A percentile compares a stretch with the other conserved stretches of the same genome.
phyloP scores from a whole-genome alignment of 2,113 vertebrate species.

The Willisornis vidua region DNA sequence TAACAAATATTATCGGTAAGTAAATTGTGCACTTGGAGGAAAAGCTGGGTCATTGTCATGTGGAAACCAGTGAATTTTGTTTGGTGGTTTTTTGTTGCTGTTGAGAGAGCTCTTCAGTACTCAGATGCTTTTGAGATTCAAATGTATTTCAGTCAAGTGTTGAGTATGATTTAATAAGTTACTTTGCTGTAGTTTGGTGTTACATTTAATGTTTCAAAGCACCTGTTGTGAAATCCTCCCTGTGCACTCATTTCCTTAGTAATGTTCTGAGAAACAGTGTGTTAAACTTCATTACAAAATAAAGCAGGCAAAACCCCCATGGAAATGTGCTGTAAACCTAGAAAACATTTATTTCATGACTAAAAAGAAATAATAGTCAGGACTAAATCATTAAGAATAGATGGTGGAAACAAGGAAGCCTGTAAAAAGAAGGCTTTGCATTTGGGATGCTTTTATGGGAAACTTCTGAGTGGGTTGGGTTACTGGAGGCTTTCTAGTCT shows the following conservation, averaged over 20 bases:
- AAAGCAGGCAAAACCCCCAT: neutral
- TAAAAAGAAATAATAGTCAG: neutral
- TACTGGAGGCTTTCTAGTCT: neutral
- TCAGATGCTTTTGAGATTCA: neutral
- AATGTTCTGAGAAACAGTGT: neutral
- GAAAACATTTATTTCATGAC: neutral
- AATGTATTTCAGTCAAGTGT: neutral
- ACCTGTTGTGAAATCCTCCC: neutral
- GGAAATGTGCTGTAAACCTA: neutral
- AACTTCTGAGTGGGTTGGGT: neutral
- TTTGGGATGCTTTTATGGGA: neutral
- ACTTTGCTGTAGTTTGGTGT: neutral
- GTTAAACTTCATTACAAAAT: neutral
- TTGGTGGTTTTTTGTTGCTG: neutral
- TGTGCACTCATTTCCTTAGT: neutral
- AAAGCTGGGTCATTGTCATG: neutral
- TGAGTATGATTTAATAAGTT: neutral
- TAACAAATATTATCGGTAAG: slow-evolving; percentile 84
- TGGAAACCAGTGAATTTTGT: neutral
- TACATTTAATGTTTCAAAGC: neutral
- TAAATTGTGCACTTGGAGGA: slow-evolving; percentile 24
- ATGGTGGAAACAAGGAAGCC: neutral
- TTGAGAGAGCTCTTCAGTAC: neutral
- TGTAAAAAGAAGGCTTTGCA: neutral
- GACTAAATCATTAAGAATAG: neutral